These are phyloP conservation scores for Orthosia gothica DNA, from an alignment of 2,888 invertebrate genomes.

Conservation along the genomic window DNA sequence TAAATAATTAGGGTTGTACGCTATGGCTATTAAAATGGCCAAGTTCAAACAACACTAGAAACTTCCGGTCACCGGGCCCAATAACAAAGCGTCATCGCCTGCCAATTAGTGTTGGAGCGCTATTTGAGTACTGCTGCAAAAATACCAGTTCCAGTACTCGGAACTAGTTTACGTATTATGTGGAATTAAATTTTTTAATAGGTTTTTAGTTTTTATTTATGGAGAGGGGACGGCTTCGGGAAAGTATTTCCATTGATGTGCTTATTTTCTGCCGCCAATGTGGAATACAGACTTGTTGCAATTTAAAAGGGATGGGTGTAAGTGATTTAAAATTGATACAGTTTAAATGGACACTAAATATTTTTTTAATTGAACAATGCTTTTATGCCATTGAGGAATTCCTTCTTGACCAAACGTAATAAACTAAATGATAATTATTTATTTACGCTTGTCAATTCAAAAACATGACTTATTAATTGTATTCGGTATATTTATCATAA, in stretches of 20 bases:
- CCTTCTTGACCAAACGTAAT: no score
- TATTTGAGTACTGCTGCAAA: slow-evolving; percentile 58
- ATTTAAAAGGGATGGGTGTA: not conserved
- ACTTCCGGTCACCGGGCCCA: slow-evolving; percentile 70
- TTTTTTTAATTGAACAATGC: slow-evolving; percentile 8
- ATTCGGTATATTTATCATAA: no score
- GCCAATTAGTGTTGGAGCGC: slow-evolving; percentile 69
- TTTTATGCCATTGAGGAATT: not conserved
- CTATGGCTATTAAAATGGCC: slow-evolving; percentile 58
- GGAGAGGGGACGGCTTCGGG: not conserved
- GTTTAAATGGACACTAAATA: not conserved
- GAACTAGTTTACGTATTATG: slow-evolving; percentile 61
- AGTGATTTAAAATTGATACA: not conserved
- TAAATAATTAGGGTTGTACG: slow-evolving; percentile 59
- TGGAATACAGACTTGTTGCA: not conserved
- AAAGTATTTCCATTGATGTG: not conserved
- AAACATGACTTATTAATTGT: no score
- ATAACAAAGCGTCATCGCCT: slow-evolving; percentile 70
- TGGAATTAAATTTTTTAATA: slow-evolving; percentile 31
- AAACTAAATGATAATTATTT: no score
- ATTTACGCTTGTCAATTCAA: no score
- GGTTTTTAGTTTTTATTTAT: slow-evolving; percentile 21
- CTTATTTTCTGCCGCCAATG: not conserved
- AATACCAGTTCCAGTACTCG: slow-evolving; percentile 42
- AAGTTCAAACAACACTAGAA: slow-evolving; percentile 70